phyloP scores from a whole-genome alignment of 2,113 vertebrate species.

The Scomber scombrus region DNA sequence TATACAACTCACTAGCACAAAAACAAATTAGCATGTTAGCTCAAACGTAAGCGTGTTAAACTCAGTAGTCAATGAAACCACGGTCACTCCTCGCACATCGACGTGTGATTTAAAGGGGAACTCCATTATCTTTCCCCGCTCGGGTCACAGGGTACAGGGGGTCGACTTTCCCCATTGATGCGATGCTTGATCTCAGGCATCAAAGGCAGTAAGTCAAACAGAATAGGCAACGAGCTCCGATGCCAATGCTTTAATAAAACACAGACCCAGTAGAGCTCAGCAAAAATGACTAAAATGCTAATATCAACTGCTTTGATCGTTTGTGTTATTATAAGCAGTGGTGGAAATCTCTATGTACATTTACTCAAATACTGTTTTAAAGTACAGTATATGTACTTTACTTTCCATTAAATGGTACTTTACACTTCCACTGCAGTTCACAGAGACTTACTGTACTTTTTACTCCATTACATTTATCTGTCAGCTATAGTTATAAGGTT shows the following conservation, averaged over 20 bases:
- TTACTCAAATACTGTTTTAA: not conserved
- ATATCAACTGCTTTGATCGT: constrained; percentile 39
- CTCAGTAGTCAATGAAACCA: constrained; percentile 19
- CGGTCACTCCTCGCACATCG: constrained; percentile 15
- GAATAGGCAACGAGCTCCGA: constrained; percentile 63
- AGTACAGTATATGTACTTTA: too few relatives aligned
- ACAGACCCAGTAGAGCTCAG: constrained; percentile 32
- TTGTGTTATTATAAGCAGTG: constrained; percentile 2
- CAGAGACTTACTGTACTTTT: too few relatives aligned
- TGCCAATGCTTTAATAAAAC: constrained; percentile 56
- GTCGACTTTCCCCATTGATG: constrained; percentile 61
- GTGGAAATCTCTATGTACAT: constrained; percentile 34
- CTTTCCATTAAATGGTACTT: not conserved
- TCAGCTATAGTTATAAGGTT: too few relatives aligned
- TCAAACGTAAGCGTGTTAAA: constrained; percentile 27
- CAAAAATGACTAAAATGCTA: constrained; percentile 62
- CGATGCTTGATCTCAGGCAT: constrained; percentile 69
- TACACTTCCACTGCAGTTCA: too few relatives aligned
- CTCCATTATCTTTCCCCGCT: constrained; percentile 41
- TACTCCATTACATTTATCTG: too few relatives aligned
- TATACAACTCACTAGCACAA: not conserved
- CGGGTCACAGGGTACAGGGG: constrained; percentile 47
- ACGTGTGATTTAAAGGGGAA: constrained; percentile 57
- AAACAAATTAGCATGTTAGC: constrained; percentile 30
- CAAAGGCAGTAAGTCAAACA: constrained; percentile 74